Base-by-base conservation (phyloP, 2,888 invertebrate genomes). In the Leucoptera coffeella region DNA sequence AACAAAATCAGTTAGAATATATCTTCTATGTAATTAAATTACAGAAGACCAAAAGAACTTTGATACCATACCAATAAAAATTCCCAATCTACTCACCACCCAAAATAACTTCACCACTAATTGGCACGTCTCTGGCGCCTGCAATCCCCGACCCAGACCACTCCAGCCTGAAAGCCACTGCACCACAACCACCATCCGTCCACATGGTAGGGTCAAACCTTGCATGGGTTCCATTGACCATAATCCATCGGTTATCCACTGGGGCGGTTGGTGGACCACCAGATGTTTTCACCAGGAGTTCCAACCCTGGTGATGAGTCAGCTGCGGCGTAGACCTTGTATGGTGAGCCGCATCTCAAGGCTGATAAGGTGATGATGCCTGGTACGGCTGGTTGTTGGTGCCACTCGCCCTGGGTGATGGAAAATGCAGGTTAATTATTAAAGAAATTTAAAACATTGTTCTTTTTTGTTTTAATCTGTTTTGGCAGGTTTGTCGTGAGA, bases 131-230 rank as follows among this genome's bases (percentile, higher is more conserved):
- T 17, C 60, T 56, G 2, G 64, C 56, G 13, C 67, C 69, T 9
- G 60, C 51, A 36, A 49, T 74, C 26, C 47, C 75, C 35, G 47
- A 76, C 40, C 65, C 80, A 4, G 61, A 59, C 69, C 69, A 80
- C 47, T 86, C 85, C 12, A 91, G 74, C 26, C 85, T 82, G 50
- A 87, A 82, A 34, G 85, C 82, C 26, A 79, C 77, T 32, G 93
- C 84, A 1, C 85, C 80, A 55, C 93, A 93, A 8, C 89, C 89
- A 2, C 87, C 85, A 45, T 84, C 84, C 31, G 81, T 80, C 92
- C 92, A 93, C 20, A 80, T 75, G 33, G 78, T 77, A 25, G 92
- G 76, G 46, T 86, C 84, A 29, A 93, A 74, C 37, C 82, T 78
- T 8, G 88, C 80, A 33, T 84, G 85, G 1, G 89, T 86, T 5